phyloP scores from a whole-genome alignment of 2,797 vertebrate species.

The Ambastaia sidthimunki region DNA sequence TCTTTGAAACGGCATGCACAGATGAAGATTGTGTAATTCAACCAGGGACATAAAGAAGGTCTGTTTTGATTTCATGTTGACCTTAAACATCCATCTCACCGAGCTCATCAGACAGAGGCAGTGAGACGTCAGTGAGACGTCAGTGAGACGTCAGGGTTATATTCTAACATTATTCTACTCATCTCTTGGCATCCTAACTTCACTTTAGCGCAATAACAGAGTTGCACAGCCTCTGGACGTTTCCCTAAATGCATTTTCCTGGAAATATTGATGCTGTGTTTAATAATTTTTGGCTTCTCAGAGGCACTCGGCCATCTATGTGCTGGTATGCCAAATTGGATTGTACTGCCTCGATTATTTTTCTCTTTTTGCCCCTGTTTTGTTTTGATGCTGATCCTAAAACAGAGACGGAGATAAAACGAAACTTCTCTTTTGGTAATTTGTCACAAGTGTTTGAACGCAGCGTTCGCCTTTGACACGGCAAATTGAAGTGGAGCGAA shows the following conservation, averaged over 20 bases:
- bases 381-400: constrained; percentile 45
- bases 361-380: constrained; percentile 28
- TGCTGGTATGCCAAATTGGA: constrained; percentile 55
- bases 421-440: constrained; percentile 50
- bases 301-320: constrained; percentile 52
- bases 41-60: not conserved
- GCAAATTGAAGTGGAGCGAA: constrained; percentile 49
- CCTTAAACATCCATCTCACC: not conserved
- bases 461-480: constrained; percentile 30
- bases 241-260: constrained; percentile 48
- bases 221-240: constrained; percentile 41
- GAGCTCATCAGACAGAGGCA: not conserved
- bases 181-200: constrained; percentile 29
- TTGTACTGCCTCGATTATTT: constrained; percentile 55
- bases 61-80: not conserved
- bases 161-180: constrained; percentile 8
- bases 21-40: not conserved
- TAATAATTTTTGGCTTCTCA: constrained; percentile 59
- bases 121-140: not conserved
- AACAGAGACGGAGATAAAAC: constrained; percentile 48
- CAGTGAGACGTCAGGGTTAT: not conserved
- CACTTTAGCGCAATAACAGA: constrained; percentile 34
- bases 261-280: constrained; percentile 54
- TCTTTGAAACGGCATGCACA: not conserved
- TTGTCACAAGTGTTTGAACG: constrained; percentile 33